These are phyloP conservation scores for Cherax destructor DNA, from an alignment of 1,140 invertebrate genomes.

Conservation along the genomic window DNA sequence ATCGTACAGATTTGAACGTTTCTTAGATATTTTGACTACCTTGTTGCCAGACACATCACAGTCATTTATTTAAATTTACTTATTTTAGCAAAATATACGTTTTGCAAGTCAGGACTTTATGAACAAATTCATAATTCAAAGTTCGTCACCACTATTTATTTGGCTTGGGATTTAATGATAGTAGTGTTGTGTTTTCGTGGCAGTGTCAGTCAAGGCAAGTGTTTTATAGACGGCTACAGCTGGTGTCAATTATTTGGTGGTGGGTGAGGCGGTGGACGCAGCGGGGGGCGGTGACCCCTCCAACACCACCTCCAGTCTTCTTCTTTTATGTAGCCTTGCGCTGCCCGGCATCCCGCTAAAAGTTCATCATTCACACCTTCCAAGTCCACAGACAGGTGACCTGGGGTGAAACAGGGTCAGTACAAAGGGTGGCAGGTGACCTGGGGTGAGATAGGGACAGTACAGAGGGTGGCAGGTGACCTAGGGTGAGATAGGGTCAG, in stretches of 20 bases:
- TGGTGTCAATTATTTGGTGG: neutral
- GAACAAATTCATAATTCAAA: neutral
- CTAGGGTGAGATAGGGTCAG: neutral
- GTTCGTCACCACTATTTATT: neutral
- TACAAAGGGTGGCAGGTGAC: too few relatives aligned
- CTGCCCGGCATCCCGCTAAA: neutral
- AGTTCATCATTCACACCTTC: neutral
- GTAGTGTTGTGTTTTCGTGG: neutral
- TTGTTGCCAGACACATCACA: too few relatives aligned
- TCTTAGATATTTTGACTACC: too few relatives aligned
- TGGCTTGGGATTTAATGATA: neutral
- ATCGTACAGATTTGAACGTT: too few relatives aligned
- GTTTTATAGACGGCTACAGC: neutral
- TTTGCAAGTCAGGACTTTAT: too few relatives aligned
- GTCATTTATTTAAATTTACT: too few relatives aligned
- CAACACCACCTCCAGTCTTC: neutral
- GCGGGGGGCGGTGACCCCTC: neutral
- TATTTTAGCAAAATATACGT: too few relatives aligned
- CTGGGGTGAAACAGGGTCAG: neutral
- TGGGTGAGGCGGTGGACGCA: neutral
- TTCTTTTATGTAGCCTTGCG: neutral
- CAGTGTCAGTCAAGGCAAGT: neutral
- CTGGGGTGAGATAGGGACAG: neutral
- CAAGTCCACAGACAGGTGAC: neutral
- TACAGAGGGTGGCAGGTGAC: neutral